Evolutionary conservation across 35 echinoderm and acorn worm species (phyloP), one percentile per base, ranked within the genome.

Genomic region (Apostichopus japonicus): DNA sequence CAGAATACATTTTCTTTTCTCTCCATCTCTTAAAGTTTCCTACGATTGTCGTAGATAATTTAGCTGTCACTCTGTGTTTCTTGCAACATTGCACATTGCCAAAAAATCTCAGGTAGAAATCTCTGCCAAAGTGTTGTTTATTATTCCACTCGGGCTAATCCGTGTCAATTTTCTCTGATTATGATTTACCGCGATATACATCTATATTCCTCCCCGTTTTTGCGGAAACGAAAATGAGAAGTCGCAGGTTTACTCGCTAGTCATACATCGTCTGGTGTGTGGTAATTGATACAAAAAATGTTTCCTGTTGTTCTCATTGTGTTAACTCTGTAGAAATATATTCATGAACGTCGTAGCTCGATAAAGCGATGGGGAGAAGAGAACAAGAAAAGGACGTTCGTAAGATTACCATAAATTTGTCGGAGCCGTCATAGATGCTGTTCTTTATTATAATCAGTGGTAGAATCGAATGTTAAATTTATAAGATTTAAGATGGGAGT

Each of bases 131-230:
- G 57, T 75, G 71, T 75, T 75, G 71, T 75, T 75, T 75, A 75
- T 75, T 75, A 75, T 75, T 75, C 71, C 71, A 75, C 71, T 75
- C 21, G 11, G 71, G 22, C 71, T 75, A 75, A 75, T 75, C 71
- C 17, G 7, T 23, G 22, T 75, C 71, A 75, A 75, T 75, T 19
- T 75, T n/a, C 71, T 19, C 71, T 75, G 71, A 75, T 75, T 75
- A 75, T 75, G 71, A 75, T 75, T 75, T 75, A 75, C 21, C 71
- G 16, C n/a, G 15, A 75, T 75, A 73, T 73, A 14, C 17, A 11
- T 10, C 61, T 44, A 44, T 44, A 44, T 44, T 44, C 2, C 33
- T 24, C 71, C n/a, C 71, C 7, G 14, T 24, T 21, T 61, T 61
- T 61, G 57, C 57, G 71, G 22, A 75, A 75, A 75, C 71, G 71